A percentile compares a stretch with the other conserved stretches of the same genome.
These are phyloP conservation scores for Trachemys scripta DNA, from an alignment of 2,113 vertebrate species.

Conservation along the genomic window DNA sequence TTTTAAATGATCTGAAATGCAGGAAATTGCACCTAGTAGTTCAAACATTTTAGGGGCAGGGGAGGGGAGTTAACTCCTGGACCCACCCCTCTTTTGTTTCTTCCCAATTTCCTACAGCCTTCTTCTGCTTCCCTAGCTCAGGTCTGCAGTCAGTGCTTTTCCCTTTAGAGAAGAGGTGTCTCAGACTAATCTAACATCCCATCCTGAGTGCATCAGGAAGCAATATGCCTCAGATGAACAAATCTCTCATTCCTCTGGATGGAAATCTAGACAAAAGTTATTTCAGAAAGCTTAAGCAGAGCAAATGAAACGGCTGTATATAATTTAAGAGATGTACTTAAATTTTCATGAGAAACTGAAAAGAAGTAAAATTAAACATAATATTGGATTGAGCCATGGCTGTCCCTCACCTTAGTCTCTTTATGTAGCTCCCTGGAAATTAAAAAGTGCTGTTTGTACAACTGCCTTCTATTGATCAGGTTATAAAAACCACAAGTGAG, in stretches of 20 bases:
- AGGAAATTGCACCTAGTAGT: not conserved
- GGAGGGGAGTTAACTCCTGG: not conserved
- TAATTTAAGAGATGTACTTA: not conserved
- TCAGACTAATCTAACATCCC: not conserved
- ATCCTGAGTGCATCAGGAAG: not conserved
- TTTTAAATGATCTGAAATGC: not conserved
- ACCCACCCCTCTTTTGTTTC: not conserved
- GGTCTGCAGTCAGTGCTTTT: not conserved
- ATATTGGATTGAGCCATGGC: not conserved
- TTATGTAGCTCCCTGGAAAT: conserved; percentile 15
- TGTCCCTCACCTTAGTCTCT: not conserved
- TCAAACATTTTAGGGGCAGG: not conserved
- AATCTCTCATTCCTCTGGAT: not conserved
- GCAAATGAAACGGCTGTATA: not conserved
- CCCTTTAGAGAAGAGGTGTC: not conserved
- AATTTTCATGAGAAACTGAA: conserved; percentile 27
- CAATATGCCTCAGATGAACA: not conserved
- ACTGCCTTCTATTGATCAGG: conserved; percentile 11
- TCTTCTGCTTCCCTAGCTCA: not conserved
- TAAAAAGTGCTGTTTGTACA: conserved; percentile 43
- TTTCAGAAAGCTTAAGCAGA: not conserved
- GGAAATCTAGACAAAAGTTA: not conserved
- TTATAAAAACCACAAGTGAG: not conserved
- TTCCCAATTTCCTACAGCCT: not conserved
- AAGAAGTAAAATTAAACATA: not conserved